Percentiles rank a stretch among this genome's conserved stretches.
These are phyloP conservation scores for Orientallactaga sibirica DNA, from an alignment of 2,797 vertebrate species.

Conservation along the genomic window DNA sequence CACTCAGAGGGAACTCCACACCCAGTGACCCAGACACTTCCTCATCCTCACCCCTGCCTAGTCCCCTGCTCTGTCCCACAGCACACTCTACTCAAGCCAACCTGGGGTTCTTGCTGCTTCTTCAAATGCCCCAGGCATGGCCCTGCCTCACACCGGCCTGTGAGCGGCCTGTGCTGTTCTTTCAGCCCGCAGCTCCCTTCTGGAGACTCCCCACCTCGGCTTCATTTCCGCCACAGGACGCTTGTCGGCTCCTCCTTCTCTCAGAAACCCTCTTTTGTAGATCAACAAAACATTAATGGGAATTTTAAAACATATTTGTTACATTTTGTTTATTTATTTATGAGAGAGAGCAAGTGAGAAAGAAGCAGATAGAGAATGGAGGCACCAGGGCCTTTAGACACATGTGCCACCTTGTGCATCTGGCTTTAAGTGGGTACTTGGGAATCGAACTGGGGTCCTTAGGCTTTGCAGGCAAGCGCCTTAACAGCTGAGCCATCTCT, in stretches of 20 bases:
- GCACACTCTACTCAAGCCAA: background rate
- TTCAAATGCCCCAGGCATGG: rapidly evolving
- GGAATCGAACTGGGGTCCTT: no score
- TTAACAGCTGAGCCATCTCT: no score
- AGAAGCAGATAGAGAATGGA: no score
- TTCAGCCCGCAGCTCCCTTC: background rate
- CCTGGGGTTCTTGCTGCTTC: background rate
- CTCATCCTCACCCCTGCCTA: background rate
- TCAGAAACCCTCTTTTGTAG: background rate
- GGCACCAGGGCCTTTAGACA: no score
- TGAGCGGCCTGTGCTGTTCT: background rate
- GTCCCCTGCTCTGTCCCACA: rapidly evolving
- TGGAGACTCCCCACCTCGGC: rapidly evolving
- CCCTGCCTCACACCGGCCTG: background rate
- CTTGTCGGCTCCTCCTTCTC: background rate
- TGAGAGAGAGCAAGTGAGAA: no score
- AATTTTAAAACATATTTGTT: background rate
- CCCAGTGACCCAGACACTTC: background rate
- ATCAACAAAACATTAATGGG: background rate
- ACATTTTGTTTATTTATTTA: background rate
- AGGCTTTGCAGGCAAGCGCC: no score
- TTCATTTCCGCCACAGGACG: background rate
- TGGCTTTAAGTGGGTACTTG: no score
- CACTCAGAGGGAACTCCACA: background rate
- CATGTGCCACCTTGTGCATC: no score